phyloP scores from a whole-genome alignment of 2,888 invertebrate genomes.

The Tholera decimalis region DNA sequence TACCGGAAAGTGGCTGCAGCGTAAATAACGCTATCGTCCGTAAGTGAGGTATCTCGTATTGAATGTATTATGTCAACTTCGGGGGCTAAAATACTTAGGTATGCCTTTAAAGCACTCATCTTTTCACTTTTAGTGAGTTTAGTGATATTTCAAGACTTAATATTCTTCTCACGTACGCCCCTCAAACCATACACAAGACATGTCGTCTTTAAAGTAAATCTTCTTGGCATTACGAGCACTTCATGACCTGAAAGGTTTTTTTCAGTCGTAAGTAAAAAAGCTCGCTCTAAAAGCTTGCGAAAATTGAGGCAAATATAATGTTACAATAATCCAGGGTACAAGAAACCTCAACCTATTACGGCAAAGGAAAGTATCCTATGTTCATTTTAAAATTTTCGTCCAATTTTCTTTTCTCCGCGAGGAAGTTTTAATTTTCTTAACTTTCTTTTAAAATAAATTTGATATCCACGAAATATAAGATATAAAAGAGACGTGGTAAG shows the following conservation, averaged over 20 bases:
- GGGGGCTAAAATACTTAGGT: conserved; percentile 5
- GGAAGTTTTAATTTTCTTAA: conserved; percentile 35
- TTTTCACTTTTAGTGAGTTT: conserved; percentile 23
- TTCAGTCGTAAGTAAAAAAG: conserved; percentile 3
- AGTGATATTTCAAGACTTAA: conserved; percentile 26
- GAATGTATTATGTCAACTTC: conserved; percentile 7
- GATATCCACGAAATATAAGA: conserved; percentile 13
- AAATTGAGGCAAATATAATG: conserved; percentile 41
- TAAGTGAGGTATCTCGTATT: conserved; percentile 47
- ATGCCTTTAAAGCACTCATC: not conserved
- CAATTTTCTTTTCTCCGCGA: conserved; percentile 29
- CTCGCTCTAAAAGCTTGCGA: conserved; percentile 25
- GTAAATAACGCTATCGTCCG: conserved; percentile 49
- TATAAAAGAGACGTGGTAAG: too few relatives aligned
- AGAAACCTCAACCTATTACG: conserved; percentile 44
- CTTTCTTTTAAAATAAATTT: conserved; percentile 30
- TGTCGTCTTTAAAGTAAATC: conserved; percentile 30
- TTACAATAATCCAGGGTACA: conserved; percentile 29
- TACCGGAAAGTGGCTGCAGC: conserved; percentile 58
- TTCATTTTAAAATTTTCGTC: conserved; percentile 48
- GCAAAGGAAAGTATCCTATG: conserved; percentile 36
- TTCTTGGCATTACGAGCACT: conserved; percentile 24
- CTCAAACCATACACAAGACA: conserved; percentile 7
- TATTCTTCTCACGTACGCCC: conserved; percentile 23
- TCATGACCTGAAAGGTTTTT: conserved; percentile 32